Conservation (phyloP, 2,113 vertebrate genomes). For the Grammomys surdaster region DNA sequence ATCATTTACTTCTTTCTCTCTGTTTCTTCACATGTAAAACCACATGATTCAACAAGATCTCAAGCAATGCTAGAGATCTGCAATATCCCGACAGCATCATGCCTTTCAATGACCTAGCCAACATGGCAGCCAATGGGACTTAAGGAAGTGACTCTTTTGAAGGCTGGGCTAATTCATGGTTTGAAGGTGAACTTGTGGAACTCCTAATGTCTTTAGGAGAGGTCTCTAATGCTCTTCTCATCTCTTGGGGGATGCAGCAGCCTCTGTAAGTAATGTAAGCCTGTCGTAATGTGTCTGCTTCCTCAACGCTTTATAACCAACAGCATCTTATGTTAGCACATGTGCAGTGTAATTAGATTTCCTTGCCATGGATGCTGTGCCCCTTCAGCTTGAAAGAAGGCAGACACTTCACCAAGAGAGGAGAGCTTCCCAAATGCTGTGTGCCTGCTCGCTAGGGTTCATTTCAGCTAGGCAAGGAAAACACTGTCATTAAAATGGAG, state of each 20-base stretch:
- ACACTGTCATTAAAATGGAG: constrained; percentile 66
- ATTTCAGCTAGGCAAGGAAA: constrained; percentile 62
- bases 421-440: constrained; percentile 66
- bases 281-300: constrained; percentile 62
- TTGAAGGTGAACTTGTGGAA: constrained; percentile 53
- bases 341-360: constrained; percentile 80
- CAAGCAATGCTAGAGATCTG: neutral
- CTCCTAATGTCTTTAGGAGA: constrained; percentile 6
- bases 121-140: neutral
- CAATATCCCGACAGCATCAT: neutral
- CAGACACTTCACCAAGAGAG: constrained; percentile 71
- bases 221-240: neutral
- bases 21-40: neutral
- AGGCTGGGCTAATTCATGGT: neutral
- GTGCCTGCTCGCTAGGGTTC: constrained; percentile 66
- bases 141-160: constrained; percentile 44
- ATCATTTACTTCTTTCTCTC: neutral
- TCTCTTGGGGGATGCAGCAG: neutral
- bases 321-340: constrained; percentile 79
- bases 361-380: constrained; percentile 55
- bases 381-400: constrained; percentile 77
- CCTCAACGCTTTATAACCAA: constrained; percentile 60
- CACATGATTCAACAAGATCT: neutral
- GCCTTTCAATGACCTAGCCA: neutral
- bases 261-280: constrained; percentile 62